Conservation (phyloP, 2,888 invertebrate species). For the Sarcophaga carnaria region DNA sequence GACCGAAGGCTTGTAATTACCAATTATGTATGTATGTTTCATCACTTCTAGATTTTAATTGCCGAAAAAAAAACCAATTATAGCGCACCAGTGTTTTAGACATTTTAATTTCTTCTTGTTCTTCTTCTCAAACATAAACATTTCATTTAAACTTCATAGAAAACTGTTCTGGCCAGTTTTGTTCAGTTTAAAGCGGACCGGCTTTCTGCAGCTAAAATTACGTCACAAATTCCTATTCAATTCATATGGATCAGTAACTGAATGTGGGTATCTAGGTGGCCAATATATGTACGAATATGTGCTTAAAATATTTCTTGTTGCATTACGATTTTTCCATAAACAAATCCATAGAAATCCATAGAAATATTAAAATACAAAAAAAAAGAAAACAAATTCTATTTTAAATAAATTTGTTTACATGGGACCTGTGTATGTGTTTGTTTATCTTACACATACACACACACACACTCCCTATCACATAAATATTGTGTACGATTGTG, state of each 20-base stretch:
- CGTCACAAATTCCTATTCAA: background rate
- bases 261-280: background rate
- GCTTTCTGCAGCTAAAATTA: background rate
- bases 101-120: slow-evolving; percentile 22
- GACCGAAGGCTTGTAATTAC: no score
- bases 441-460: background rate
- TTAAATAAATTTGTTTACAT: background rate
- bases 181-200: slow-evolving; percentile 6
- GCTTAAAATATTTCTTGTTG: slow-evolving; percentile 26
- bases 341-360: background rate
- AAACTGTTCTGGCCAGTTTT: slow-evolving; percentile 30
- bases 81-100: background rate
- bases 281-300: background rate
- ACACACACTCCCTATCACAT: background rate
- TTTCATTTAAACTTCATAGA: slow-evolving; percentile 25
- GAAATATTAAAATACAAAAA: background rate
- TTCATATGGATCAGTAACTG: background rate
- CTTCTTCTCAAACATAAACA: slow-evolving; percentile 25
- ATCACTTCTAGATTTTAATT: no score
- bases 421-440: background rate
- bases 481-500: background rate
- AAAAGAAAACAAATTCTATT: background rate
- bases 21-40: no score
- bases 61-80: background rate
- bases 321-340: slow-evolving; percentile 20